Base-by-base conservation (phyloP, 2,888 invertebrate genomes). In the Pammene fasciana region DNA sequence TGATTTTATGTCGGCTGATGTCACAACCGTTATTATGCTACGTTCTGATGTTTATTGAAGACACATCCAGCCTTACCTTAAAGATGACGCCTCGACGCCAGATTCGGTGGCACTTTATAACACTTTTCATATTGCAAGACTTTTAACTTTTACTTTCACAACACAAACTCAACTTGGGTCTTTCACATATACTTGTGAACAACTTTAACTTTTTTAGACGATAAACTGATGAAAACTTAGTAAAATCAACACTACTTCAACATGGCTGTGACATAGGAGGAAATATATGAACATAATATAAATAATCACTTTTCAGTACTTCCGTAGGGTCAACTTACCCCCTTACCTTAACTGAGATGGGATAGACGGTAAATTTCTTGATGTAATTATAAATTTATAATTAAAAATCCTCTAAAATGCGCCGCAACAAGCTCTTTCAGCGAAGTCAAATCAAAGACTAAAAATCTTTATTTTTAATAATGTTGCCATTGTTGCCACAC, bases 1-100 rank as follows among this genome's bases (percentile, higher is more conserved):
- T 55, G 54, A 65, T 60, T 54, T 54, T 59, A 55, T 59, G 46
- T 70, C 60, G 59, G 65, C 65, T 65, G 70, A 70, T 70, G 70
- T 65, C 65, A 70, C 70, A 70, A 60, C 70, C 50, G 64, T 60
- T 70, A 60, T 78, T 82, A 85, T 86, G 84, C 89, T 91, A 92
- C 92, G 85, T 87, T 88, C 87, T 88, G 89, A 88, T 91, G 88
- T 89, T 82, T 86, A 89, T 86, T 89, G 87, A 86, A 92, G 91
- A 90, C 92, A 91, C 92, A 84, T 92, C 93, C 91, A 90, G 88
- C 90, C 93, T 93, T 93, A 93, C 93, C 93, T 93, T 90, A 79
- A 79, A 84, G 85, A 86, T 83, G 90, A 90, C 88, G 92, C 88
- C 91, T 88, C 87, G 92, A 89, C 86, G 91, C 86, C 90, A 90